Conservation (phyloP, 92 coral and sea anemone genomes). For the Parazoanthus atlanticus region DNA sequence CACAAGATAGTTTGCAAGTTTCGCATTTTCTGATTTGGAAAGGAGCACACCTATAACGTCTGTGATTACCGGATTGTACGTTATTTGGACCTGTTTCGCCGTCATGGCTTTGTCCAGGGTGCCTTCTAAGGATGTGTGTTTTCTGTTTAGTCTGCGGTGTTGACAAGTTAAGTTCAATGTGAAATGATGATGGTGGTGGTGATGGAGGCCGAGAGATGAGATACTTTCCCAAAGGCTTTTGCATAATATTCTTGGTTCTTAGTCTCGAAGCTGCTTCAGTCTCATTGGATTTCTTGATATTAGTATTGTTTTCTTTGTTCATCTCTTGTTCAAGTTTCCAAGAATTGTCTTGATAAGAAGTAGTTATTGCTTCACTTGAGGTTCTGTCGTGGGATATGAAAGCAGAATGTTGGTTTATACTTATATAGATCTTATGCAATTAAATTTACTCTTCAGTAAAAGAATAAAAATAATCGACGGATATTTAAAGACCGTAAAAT, state of each 20-base stretch:
- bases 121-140: not conserved
- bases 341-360: not conserved
- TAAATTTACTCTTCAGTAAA: too few relatives aligned
- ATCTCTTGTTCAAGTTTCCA: not conserved
- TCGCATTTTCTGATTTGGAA: not conserved
- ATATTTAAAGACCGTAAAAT: too few relatives aligned
- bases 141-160: not conserved
- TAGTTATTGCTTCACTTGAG: too few relatives aligned
- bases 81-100: not conserved
- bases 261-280: not conserved
- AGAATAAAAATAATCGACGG: not conserved
- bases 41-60: not conserved
- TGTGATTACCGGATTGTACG: not conserved
- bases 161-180: not conserved
- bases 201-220: not conserved
- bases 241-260: not conserved
- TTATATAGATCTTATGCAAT: not conserved
- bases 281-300: not conserved
- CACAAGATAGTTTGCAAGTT: not conserved
- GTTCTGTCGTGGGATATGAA: not conserved
- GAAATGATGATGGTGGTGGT: not conserved
- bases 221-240: not conserved
- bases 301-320: not conserved
- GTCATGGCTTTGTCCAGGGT: not conserved
- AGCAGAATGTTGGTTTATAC: too few relatives aligned